Percentiles rank a stretch among this genome's conserved stretches.
These are phyloP conservation scores for Epizoanthus ramosus DNA, from an alignment of 92 coral and sea anemone genomes.

Conservation along the genomic window DNA sequence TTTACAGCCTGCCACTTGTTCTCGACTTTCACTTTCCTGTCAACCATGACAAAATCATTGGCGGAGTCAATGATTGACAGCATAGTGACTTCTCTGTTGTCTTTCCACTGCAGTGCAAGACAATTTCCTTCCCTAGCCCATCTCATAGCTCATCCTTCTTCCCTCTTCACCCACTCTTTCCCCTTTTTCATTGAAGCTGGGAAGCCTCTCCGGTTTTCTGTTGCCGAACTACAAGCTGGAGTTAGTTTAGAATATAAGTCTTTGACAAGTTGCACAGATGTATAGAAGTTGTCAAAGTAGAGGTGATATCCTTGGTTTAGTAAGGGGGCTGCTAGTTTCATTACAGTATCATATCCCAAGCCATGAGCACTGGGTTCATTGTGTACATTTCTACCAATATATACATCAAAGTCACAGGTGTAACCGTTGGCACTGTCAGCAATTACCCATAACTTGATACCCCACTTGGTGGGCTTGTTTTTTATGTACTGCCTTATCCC, in stretches of 20 bases:
- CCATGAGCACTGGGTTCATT: too few species aligned
- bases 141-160: conserved; percentile 55
- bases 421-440: too few species aligned
- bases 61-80: conserved; percentile 63
- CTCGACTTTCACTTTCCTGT: conserved; percentile 46
- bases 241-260: conserved; percentile 41
- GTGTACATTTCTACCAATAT: too few species aligned
- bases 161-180: conserved; percentile 67
- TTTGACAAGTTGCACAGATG: conserved; percentile 56
- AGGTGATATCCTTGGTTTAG: too few species aligned
- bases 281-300: too few species aligned
- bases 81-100: conserved; percentile 58
- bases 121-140: conserved; percentile 57
- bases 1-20: conserved; percentile 37
- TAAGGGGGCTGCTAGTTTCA: too few species aligned
- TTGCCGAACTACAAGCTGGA: conserved; percentile 53
- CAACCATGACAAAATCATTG: conserved; percentile 35
- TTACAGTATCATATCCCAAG: too few species aligned
- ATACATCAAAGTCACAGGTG: too few species aligned
- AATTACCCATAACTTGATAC: too few species aligned
- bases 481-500: too few species aligned
- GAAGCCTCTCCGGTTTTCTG: too few species aligned
- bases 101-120: conserved; percentile 65
- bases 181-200: conserved; percentile 53
- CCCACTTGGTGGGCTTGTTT: too few species aligned